These are phyloP conservation scores for Papilio aristodemus DNA, from an alignment of 1,140 invertebrate species.

Conservation along the genomic window DNA sequence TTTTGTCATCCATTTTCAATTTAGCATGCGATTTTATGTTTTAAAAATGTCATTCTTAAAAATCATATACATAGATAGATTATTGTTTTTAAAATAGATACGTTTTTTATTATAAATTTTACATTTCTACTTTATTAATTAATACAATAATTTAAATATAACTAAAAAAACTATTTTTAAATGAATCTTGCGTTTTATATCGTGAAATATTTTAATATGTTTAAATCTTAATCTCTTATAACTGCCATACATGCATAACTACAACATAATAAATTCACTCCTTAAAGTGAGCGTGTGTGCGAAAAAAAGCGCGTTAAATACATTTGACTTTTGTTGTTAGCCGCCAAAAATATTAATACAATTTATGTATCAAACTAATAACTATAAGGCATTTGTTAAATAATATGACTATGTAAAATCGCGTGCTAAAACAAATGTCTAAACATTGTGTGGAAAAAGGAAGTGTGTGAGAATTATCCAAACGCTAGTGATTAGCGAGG, in stretches of 20 bases:
- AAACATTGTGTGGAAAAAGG: conserved; percentile 28
- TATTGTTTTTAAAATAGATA: not conserved
- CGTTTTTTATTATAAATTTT: not conserved
- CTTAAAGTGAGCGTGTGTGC: no score
- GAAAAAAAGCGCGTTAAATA: not conserved
- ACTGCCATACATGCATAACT: no score
- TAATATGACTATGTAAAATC: not conserved
- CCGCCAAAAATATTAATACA: no score
- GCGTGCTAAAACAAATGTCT: not conserved
- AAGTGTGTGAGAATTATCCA: not conserved
- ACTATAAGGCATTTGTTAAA: not conserved
- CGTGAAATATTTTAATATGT: no score
- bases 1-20: conserved; percentile 11
- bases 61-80: not conserved
- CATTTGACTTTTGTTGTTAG: not conserved
- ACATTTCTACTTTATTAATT: no score
- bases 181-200: no score
- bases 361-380: not conserved
- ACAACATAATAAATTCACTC: no score
- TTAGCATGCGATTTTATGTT: conserved; percentile 14
- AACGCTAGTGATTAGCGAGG: not conserved
- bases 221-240: no score
- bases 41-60: not conserved
- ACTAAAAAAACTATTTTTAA: no score
- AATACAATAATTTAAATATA: no score